phyloP scores from a whole-genome alignment of 2,797 vertebrate genomes.

The Ptychobarbus kaznakovi region DNA sequence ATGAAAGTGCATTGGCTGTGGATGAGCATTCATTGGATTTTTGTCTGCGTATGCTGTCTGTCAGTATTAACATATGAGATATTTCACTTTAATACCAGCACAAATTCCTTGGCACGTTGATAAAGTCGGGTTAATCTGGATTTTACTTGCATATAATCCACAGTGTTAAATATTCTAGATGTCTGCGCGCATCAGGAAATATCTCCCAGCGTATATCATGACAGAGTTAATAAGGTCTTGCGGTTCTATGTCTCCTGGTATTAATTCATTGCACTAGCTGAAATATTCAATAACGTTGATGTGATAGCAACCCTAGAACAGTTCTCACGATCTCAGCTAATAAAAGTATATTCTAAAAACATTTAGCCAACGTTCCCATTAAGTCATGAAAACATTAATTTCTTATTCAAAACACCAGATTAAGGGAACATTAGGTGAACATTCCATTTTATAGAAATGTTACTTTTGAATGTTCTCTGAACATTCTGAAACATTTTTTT shows the following conservation, averaged over 20 bases:
- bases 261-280: not conserved
- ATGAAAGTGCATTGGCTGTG: constrained; percentile 69
- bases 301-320: not conserved
- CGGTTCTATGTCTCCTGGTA: not conserved
- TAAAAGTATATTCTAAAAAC: not conserved
- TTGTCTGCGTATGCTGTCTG: constrained; percentile 67
- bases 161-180: constrained; percentile 50
- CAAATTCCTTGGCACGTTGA: constrained; percentile 66
- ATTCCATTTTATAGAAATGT: not conserved
- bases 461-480: not conserved
- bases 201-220: not conserved
- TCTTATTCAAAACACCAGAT: not conserved
- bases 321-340: not conserved
- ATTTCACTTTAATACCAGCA: constrained; percentile 61
- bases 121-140: constrained; percentile 68
- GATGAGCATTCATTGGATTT: constrained; percentile 62
- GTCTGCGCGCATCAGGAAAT: not conserved
- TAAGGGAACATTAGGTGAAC: not conserved
- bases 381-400: not conserved
- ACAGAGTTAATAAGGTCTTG: constrained; percentile 13
- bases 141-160: constrained; percentile 41
- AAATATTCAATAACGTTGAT: constrained; percentile 4
- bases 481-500: not conserved
- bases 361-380: not conserved
- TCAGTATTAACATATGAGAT: constrained; percentile 64